Evolutionary conservation across 2,797 vertebrate species (phyloP).

Genomic region (Nyctibius grandis): DNA sequence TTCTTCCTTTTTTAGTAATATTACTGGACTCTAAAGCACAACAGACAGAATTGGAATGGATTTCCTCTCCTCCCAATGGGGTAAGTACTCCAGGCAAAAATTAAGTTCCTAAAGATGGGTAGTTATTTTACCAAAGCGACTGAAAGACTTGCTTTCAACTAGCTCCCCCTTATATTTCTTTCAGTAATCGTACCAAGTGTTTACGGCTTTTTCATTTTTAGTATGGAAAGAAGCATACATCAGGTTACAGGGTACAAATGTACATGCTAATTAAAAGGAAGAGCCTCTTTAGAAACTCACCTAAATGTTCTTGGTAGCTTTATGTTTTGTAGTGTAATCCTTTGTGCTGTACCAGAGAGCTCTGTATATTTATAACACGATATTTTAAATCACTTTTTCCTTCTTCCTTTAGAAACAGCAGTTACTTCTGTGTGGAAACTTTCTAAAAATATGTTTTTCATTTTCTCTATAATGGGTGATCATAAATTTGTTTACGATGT

Average conservation of each 20-base stretch:
- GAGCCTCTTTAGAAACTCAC: slow-evolving; percentile 19
- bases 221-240: neutral
- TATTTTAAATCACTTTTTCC: slow-evolving; percentile 22
- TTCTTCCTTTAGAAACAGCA: slow-evolving; percentile 4
- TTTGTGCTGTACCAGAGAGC: neutral
- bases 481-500: slow-evolving; percentile 42
- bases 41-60: slow-evolving; percentile 99
- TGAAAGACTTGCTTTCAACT: slow-evolving; percentile 17
- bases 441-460: slow-evolving; percentile 36
- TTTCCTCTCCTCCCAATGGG: slow-evolving; percentile 97
- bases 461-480: slow-evolving; percentile 35
- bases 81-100: slow-evolving; percentile 78
- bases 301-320: slow-evolving; percentile 9
- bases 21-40: slow-evolving; percentile 99
- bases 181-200: neutral
- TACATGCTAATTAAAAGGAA: slow-evolving; percentile 34
- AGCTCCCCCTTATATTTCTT: neutral
- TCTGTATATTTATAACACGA: slow-evolving; percentile 5
- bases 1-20: slow-evolving; percentile 82
- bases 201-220: slow-evolving; percentile 11
- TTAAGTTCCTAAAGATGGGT: neutral
- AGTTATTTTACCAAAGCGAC: neutral
- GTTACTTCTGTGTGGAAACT: slow-evolving; percentile 25
- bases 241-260: slow-evolving; percentile 12
- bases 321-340: slow-evolving; percentile 19